phyloP scores from a whole-genome alignment of 2,888 invertebrate species.

The Rotaria socialis region DNA sequence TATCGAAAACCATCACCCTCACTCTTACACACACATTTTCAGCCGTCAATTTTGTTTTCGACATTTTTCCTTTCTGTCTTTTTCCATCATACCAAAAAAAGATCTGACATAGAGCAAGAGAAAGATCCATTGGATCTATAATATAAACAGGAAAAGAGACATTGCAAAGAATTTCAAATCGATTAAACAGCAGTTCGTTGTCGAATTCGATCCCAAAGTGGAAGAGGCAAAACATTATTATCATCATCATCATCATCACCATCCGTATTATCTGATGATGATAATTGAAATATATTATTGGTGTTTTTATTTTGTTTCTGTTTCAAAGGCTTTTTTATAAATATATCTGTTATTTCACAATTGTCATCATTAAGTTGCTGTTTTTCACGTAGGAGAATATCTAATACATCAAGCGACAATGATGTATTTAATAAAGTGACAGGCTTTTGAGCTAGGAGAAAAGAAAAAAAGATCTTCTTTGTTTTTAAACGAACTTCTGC shows the following conservation, averaged over 20 bases:
- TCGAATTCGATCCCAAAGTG: constrained; percentile 34
- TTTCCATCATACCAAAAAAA: no score
- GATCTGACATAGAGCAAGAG: background rate
- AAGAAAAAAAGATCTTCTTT: no score
- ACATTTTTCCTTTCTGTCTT: no score
- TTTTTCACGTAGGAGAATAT: background rate
- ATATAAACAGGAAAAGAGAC: background rate
- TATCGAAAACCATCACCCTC: no score
- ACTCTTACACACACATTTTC: no score
- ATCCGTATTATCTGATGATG: background rate
- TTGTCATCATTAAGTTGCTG: background rate
- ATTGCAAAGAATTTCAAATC: background rate
- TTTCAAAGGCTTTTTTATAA: background rate
- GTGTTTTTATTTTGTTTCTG: background rate
- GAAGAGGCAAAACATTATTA: background rate
- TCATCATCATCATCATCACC: background rate
- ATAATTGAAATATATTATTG: background rate
- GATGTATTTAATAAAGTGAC: background rate
- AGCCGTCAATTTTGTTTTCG: no score
- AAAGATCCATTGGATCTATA: constrained; percentile 5
- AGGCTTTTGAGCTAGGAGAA: background rate
- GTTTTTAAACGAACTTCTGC: no score
- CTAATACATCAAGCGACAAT: constrained; percentile 29
- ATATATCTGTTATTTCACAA: background rate
- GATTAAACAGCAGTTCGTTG: background rate